Base-by-base conservation (phyloP, 2,113 vertebrate species). In the Xerus inauris region DNA sequence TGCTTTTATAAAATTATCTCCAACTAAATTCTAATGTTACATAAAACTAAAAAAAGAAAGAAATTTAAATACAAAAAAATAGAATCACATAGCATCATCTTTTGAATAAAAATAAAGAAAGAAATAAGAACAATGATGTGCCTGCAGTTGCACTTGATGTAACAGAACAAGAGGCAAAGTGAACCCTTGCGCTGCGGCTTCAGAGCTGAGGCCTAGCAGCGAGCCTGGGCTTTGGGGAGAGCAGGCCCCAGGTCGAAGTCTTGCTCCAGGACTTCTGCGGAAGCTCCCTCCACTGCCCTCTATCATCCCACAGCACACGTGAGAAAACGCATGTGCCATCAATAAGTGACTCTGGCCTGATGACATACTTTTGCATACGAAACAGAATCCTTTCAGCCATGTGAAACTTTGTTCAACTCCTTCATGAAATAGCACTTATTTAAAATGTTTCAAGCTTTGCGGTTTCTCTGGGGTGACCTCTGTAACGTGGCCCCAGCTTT, bases 111-210 rank as follows among this genome's bases (percentile, higher is more conserved):
- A 62, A 26, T 62, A 28, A 62, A 62, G 19, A 17, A 19, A 54
- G 19, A 62, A 24, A 59, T 26, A 26, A 59, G 24, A 62, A 24
- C 24, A 11, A 22, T 24, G 3, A 28, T 62, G 28, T 30, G 1
- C 9, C 24, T 9, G 24, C 71, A 11, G 1, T 7, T 71, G n/a
- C 28, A 12, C 17, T n/a, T 47, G 57, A 11, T 1, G 1, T 10
- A 13, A 35, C 67, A 7, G 19, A 59, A 67, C 6, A 28, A n/a
- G 22, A 72, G 28, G 64, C 16, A 3, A 32, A 10, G 2, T n/a
- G 45, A 19, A 26, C 6, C 22, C 1, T 40, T 28, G 3, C 0
- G 19, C 28, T 8, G 0, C 3, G 0, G 72, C 45, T 17, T 7
- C 3, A 0, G 5, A 38, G 35, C 65, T 16, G 30, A 12, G n/a